Evolutionary conservation across 2,797 vertebrate species (phyloP).

Genomic region (Mionectes olivaceus): DNA sequence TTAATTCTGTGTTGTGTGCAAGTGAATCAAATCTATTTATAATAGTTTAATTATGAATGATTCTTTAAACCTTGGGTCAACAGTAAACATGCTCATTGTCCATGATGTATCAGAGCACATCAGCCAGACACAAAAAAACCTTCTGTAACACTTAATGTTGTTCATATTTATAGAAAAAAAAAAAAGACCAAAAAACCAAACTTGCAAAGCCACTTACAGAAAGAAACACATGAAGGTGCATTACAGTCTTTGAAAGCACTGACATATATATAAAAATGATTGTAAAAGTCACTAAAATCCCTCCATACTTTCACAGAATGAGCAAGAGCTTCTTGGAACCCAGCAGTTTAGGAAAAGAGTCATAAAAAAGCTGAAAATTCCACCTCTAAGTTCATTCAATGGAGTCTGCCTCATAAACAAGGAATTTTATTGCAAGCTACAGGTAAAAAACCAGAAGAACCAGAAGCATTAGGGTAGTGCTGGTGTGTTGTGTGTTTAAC

Average conservation of each 20-base stretch:
- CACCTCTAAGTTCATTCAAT: not conserved
- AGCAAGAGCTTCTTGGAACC: not conserved
- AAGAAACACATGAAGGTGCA: not conserved
- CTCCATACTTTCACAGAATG: not conserved
- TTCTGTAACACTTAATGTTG: slow-evolving; percentile 14
- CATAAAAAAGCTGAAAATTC: slow-evolving; percentile 7
- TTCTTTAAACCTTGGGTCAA: slow-evolving; percentile 37
- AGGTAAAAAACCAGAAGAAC: not conserved
- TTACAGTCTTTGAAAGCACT: slow-evolving; percentile 40
- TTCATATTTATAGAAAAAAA: slow-evolving; percentile 35
- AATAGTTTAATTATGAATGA: slow-evolving; percentile 16
- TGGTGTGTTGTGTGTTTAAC: not conserved
- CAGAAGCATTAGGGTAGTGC: not conserved
- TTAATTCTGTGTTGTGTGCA: slow-evolving; percentile 8
- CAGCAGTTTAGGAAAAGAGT: not conserved
- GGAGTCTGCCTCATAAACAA: not conserved
- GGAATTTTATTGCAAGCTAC: not conserved
- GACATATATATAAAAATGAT: not conserved
- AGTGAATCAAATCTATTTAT: not conserved
- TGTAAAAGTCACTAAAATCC: not conserved
- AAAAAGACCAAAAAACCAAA: not conserved
- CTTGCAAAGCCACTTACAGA: not conserved
- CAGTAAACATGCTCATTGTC: slow-evolving; percentile 33
- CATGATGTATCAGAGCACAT: slow-evolving; percentile 36
- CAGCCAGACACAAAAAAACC: not conserved